phyloP scores from a whole-genome alignment of 2,797 vertebrate genomes.

The Molossus molossus region DNA sequence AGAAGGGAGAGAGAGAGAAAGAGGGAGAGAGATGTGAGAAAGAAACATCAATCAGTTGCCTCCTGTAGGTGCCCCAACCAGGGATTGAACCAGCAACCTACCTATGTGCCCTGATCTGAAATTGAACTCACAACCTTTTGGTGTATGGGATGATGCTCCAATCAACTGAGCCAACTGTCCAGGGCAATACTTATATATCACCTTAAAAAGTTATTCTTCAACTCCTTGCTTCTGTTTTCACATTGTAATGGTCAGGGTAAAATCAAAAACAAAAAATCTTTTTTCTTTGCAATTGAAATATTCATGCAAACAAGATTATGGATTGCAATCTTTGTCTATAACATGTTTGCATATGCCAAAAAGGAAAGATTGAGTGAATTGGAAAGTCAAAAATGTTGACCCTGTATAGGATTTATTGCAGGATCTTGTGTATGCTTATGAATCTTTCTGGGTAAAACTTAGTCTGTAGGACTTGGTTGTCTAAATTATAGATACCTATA shows the following conservation, averaged over 20 bases:
- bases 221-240: neutral
- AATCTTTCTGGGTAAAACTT: neutral
- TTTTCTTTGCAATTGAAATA: neutral
- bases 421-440: neutral
- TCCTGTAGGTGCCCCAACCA: neutral
- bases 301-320: neutral
- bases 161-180: too few relatives aligned
- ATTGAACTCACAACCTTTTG: neutral
- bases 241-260: neutral
- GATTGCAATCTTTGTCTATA: neutral
- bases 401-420: neutral
- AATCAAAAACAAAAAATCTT: neutral
- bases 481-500: neutral
- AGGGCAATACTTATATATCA: too few relatives aligned
- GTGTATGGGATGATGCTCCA: too few relatives aligned
- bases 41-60: neutral
- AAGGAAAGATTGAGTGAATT: neutral
- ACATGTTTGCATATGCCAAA: neutral
- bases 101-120: neutral
- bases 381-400: conserved; percentile 13
- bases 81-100: neutral
- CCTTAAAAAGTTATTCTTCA: neutral
- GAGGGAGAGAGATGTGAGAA: neutral
- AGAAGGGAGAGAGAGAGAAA: neutral
- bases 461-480: neutral